Evolutionary conservation across 1,140 invertebrate genomes (phyloP), one percentile per base, ranked within the genome.

Genomic region (Probaryconus sp.): DNA sequence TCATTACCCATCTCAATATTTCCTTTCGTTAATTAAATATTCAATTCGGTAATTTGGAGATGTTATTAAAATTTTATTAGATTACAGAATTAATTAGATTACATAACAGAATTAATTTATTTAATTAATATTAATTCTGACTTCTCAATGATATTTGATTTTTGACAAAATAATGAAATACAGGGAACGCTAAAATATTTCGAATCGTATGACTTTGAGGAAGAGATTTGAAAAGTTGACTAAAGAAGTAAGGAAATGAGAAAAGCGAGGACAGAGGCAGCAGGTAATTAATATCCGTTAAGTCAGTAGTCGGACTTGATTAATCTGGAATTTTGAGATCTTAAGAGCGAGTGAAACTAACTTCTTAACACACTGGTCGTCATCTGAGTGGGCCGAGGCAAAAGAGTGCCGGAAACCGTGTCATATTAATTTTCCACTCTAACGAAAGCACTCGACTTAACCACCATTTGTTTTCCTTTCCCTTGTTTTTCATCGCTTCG

Each of bases 341-440:
- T 67, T 56, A 50, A 48, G 31, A 48, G 26, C 40, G n/a, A 37
- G 21, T n/a, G 26, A 67, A 56, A 67, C 51, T 67, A 17, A 14
- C 4, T 35, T 48, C 42, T 56, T 56, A 40, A 24, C 20, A 35
- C 43, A 40, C 63, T 56, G n/a, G n/a, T n/a, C 33, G 26, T 56
- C 63, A 40, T 63, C 14, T 51, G 58, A 63, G 51, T 61, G 21
- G 1, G 17, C 28, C 33, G 37, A 17, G n/a, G 61, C 31, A 31
- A 56, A 65, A 55, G 38, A 37, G 40, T 30, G 13, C 18, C 21
- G 35, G 48, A 65, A 45, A 45, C 61, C 55, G 38, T 47, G 31
- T 38, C 38, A 38, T 47, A 65, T 65, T 65, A 65, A 65, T 55
- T 53, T 65, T 65, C 40, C 40, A 33, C 40, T 45, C 20, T 40